Base-by-base conservation (phyloP, 1,140 invertebrate species). In the Euschistus heros region DNA sequence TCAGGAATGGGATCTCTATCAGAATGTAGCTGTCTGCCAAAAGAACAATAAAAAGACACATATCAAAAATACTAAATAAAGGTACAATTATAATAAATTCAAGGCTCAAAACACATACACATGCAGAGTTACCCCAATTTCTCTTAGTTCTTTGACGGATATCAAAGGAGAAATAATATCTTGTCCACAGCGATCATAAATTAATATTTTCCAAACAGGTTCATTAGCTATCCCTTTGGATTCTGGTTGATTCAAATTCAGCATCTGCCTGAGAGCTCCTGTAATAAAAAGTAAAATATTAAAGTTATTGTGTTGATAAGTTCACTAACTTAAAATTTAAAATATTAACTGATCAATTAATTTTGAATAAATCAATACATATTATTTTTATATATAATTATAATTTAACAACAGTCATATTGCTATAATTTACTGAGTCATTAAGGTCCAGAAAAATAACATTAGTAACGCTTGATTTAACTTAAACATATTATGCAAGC, bases 81-180 rank as follows among this genome's bases (percentile, higher is more conserved):
- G n/a, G 7, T 33, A 10, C 4, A 14, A 18, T 27, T 26, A n/a
- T 54, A 42, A 46, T 6, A 20, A 57, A n/a, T 17, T 37, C 4
- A 52, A 30, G 18, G 6, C 37, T 17, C 24, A 26, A 17, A 59
- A 37, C 27, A 42, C 60, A 42, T 82, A 96, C 90, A 99, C 85
- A 82, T 98, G 94, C 63, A 99, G 80, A 55, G 97, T 99, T 17
- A 99, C 91, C 67, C 97, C 97, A 70, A 96, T 77, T 76, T 98
- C 94, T 73, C 96, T 76, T 2, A 99, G 79, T 75, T 99, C 95
- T 78, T 97, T 97, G 0, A 99, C 87, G 47, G 92, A 92, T 72
- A 99, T 83, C 57, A 99, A 76, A 3, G 97, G 95, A 18, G 96
- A 97, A 71, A 99, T 97, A 55, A 99, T 98, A 75, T 99, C 96